phyloP scores from a whole-genome alignment of 2,113 vertebrate species.

The Eublepharis macularius region DNA sequence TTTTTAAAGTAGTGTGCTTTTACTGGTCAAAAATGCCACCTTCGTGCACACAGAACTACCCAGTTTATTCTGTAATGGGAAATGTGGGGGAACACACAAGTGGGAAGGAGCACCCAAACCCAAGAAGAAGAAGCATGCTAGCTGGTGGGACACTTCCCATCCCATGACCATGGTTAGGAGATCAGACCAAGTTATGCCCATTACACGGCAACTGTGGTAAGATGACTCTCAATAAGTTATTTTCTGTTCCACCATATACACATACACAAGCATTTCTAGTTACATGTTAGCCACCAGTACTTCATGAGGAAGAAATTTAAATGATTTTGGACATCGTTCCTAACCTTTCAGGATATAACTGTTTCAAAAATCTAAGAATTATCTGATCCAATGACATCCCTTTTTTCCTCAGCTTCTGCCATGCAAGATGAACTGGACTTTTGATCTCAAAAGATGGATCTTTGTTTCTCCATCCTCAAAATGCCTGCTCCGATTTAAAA shows the following conservation, averaged over 20 bases:
- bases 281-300: neutral
- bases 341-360: neutral
- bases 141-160: no score
- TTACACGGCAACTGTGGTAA: neutral
- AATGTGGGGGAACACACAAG: neutral
- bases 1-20: no score
- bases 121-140: neutral
- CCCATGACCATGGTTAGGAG: no score
- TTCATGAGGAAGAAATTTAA: neutral
- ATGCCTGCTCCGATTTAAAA: neutral
- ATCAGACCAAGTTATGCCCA: no score
- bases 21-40: neutral
- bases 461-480: neutral
- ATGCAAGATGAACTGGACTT: neutral
- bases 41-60: neutral
- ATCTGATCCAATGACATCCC: neutral
- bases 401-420: neutral
- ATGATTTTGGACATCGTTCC: neutral
- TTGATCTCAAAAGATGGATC: neutral
- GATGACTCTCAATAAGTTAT: neutral
- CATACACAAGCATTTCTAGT: neutral
- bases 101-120: neutral
- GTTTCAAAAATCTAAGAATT: neutral
- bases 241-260: neutral
- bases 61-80: neutral